These are phyloP conservation scores for Acanthosoma haemorrhoidale DNA, from an alignment of 2,888 invertebrate species.

Conservation along the genomic window DNA sequence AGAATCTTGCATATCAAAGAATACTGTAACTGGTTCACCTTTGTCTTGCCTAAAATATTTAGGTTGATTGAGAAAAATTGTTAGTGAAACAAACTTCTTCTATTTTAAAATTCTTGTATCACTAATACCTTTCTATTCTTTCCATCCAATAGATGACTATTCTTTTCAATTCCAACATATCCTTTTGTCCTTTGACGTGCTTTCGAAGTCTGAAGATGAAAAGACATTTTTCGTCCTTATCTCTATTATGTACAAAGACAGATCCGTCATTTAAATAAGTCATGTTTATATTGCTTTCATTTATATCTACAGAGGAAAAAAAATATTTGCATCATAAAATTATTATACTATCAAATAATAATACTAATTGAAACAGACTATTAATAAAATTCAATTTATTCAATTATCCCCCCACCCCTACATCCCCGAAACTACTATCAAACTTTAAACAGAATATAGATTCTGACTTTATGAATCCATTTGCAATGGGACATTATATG, in stretches of 20 bases:
- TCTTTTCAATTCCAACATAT: slow-evolving; percentile 69
- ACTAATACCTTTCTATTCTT: slow-evolving; percentile 59
- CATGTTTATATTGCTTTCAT: slow-evolving; percentile 57
- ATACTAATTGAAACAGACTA: no score
- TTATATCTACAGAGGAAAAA: slow-evolving; percentile 56
- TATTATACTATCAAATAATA: no score
- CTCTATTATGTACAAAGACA: slow-evolving; percentile 70
- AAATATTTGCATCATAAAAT: slow-evolving; percentile 32
- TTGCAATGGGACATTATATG: no score
- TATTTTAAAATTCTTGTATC: background rate
- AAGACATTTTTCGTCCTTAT: slow-evolving; percentile 71
- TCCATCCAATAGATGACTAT: slow-evolving; percentile 84
- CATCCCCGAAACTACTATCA: no score
- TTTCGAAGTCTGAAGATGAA: slow-evolving; percentile 75
- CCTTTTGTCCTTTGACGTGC: slow-evolving; percentile 70
- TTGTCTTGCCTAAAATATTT: slow-evolving; percentile 62
- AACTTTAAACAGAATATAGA: no score
- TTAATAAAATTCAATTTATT: no score
- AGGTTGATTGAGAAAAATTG: no score
- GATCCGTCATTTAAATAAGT: slow-evolving; percentile 72
- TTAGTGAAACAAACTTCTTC: background rate
- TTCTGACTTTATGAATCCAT: no score
- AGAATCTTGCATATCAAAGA: slow-evolving; percentile 87
- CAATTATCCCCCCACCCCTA: no score
- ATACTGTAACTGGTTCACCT: slow-evolving; percentile 70